These are phyloP conservation scores for Mustelus asterias DNA, from an alignment of 2,113 vertebrate genomes.

Conservation along the genomic window DNA sequence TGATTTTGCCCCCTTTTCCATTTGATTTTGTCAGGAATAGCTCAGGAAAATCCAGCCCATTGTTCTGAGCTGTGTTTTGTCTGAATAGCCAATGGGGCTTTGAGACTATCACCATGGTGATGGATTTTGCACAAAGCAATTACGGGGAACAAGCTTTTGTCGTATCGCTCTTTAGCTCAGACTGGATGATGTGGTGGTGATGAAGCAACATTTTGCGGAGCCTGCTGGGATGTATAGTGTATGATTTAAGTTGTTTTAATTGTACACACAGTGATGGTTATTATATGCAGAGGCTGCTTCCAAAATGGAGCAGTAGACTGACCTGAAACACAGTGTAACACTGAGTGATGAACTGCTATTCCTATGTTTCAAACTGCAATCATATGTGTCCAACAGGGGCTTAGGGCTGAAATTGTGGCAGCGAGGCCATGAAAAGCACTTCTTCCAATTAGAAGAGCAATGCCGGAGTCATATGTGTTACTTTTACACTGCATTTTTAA, in stretches of 20 bases:
- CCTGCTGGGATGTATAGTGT: neutral
- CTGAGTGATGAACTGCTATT: neutral
- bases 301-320: neutral
- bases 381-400: neutral
- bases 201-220: neutral
- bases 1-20: neutral
- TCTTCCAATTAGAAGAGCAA: neutral
- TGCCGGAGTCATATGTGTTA: neutral
- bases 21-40: neutral
- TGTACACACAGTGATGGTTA: neutral
- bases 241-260: neutral
- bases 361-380: neutral
- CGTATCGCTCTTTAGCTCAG: neutral
- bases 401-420: neutral
- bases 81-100: neutral
- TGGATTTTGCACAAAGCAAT: neutral
- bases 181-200: neutral
- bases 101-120: neutral
- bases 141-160: neutral
- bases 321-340: neutral
- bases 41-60: neutral
- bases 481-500: neutral
- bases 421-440: neutral
- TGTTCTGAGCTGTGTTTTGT: neutral
- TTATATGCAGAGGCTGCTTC: neutral